Conservation (phyloP, 2,888 invertebrate species). For the Tetragonula carbonaria region DNA sequence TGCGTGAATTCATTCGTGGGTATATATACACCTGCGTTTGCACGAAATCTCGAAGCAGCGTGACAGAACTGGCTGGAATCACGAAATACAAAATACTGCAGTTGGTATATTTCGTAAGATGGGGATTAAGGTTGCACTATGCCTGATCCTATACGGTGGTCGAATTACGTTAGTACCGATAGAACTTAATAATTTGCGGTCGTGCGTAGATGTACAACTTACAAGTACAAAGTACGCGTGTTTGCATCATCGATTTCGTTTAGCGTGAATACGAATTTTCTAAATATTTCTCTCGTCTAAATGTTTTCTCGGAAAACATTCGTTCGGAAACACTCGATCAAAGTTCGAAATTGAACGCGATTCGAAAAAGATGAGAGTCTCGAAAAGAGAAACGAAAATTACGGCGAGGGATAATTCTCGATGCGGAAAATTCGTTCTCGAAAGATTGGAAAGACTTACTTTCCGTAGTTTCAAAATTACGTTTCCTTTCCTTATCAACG, state of each 20-base stretch:
- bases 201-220: background rate
- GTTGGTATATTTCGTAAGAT: background rate
- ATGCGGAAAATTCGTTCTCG: background rate
- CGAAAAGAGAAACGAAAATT: background rate
- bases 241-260: constrained; percentile 10
- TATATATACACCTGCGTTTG: background rate
- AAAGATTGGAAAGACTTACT: background rate
- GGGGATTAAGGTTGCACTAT: background rate
- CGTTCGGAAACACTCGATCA: background rate
- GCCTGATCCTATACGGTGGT: background rate
- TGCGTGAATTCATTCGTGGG: background rate
- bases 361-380: background rate
- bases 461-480: background rate
- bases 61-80: background rate
- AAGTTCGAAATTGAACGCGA: background rate
- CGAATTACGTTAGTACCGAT: constrained; percentile 9
- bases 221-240: too few species aligned
- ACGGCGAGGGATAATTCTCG: background rate
- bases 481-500: background rate
- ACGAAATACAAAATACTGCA: constrained; percentile 4
- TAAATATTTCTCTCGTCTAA: background rate
- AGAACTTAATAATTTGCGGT: constrained; percentile 8
- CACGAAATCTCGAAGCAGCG: background rate
- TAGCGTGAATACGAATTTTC: background rate
- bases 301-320: background rate